These are phyloP conservation scores for Stramonita haemastoma DNA, from an alignment of 2,888 invertebrate genomes.

Conservation along the genomic window DNA sequence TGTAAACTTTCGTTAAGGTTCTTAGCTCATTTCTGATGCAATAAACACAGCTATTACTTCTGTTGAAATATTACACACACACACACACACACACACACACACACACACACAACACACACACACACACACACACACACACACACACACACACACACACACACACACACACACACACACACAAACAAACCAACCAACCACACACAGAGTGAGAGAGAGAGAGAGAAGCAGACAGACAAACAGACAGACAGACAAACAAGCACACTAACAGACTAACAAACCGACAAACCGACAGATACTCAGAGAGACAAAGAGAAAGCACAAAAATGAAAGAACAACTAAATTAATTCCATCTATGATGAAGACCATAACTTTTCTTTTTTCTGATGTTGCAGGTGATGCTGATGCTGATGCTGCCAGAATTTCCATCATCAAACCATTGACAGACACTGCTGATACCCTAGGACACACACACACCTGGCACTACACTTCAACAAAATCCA, in stretches of 20 bases:
- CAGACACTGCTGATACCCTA: too few relatives aligned
- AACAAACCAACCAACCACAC: not conserved
- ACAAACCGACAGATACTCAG: not conserved
- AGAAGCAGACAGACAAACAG: not conserved
- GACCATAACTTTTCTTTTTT: too few relatives aligned
- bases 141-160: constrained; percentile 32
- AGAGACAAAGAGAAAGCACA: not conserved
- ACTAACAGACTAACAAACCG: not conserved
- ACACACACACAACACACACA: not conserved
- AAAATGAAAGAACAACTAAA: too few relatives aligned
- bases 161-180: constrained; percentile 29
- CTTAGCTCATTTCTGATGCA: too few relatives aligned
- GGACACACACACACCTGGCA: too few relatives aligned
- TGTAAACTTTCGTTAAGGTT: too few relatives aligned
- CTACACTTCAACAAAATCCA: too few relatives aligned
- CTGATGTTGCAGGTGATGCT: too few relatives aligned
- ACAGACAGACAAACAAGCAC: not conserved
- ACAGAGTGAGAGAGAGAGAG: not conserved
- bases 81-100: not conserved
- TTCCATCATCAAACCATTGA: too few relatives aligned
- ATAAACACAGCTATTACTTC: too few relatives aligned
- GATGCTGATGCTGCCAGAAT: too few relatives aligned
- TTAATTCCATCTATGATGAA: too few relatives aligned
- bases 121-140: constrained; percentile 5
- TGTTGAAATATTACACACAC: not conserved